phyloP scores from a whole-genome alignment of 1,140 invertebrate genomes.

The Sycobia sp. region DNA sequence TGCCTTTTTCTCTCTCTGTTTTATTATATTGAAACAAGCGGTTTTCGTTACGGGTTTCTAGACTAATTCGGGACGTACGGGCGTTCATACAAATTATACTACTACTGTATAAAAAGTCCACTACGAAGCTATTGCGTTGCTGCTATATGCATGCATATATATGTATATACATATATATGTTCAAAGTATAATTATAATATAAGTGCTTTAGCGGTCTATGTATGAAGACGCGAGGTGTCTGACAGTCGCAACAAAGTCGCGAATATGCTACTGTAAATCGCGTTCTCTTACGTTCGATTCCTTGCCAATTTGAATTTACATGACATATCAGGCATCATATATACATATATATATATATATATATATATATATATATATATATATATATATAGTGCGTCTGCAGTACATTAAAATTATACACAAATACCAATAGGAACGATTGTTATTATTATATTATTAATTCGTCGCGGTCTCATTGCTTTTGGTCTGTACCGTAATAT shows the following conservation, averaged over 20 bases:
- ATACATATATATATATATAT: no score
- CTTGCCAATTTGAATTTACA: not conserved
- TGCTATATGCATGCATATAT: slow-evolving; percentile 1
- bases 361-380: no score
- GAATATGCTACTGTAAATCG: no score
- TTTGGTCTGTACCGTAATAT: slow-evolving; percentile 12
- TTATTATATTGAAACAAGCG: not conserved
- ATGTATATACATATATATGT: no score
- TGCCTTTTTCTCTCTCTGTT: not conserved
- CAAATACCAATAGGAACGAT: slow-evolving; percentile 17
- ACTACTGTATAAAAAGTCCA: slow-evolving; percentile 24
- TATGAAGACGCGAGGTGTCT: slow-evolving; percentile 24
- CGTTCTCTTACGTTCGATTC: slow-evolving; percentile 10
- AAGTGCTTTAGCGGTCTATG: slow-evolving; percentile 15
- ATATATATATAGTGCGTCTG: no score
- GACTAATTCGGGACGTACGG: not conserved
- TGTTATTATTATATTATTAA: no score
- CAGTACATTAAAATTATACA: no score
- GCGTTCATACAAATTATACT: slow-evolving; percentile 3
- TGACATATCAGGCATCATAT: no score
- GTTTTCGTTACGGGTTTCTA: no score
- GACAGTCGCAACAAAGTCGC: slow-evolving; percentile 21
- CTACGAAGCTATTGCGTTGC: slow-evolving; percentile 18
- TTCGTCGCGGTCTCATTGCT: slow-evolving; percentile 15
- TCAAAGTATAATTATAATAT: no score